Evolutionary conservation across 2,797 vertebrate species (phyloP).

Genomic region (Carcharodon carcharias): DNA sequence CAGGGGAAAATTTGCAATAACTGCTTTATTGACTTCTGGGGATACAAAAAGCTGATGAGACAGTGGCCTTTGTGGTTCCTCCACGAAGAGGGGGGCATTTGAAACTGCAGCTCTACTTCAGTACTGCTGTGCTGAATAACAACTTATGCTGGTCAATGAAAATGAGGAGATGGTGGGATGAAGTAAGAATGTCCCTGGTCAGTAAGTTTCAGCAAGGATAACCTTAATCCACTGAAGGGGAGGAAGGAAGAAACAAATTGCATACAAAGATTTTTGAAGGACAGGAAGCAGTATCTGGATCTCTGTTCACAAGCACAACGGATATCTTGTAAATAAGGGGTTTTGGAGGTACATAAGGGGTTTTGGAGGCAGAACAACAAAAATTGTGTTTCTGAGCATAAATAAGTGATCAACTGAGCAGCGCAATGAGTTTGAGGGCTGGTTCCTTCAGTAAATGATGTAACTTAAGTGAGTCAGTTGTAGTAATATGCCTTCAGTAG

Average conservation of each 20-base stretch:
- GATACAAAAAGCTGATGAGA: not conserved
- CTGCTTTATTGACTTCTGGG: not conserved
- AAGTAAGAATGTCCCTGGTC: not conserved
- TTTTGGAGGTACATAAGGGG: not conserved
- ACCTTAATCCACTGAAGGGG: not conserved
- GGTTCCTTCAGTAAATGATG: not conserved
- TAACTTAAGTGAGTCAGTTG: not conserved
- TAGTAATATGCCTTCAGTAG: not conserved
- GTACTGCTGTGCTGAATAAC: not conserved
- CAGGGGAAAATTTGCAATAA: not conserved
- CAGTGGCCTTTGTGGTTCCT: not conserved
- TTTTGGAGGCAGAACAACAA: not conserved
- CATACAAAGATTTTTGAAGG: not conserved
- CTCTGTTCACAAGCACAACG: not conserved
- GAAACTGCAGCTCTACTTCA: not conserved
- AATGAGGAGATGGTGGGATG: not conserved
- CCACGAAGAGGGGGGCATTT: not conserved
- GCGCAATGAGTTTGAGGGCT: not conserved
- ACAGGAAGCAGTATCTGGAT: not conserved
- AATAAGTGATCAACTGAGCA: not conserved
- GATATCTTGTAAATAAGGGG: not conserved
- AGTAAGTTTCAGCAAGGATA: not conserved
- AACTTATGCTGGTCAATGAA: not conserved
- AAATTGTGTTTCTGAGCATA: not conserved
- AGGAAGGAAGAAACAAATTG: not conserved